phyloP scores from a whole-genome alignment of 1,140 invertebrate genomes.

The Penaeus indicus region DNA sequence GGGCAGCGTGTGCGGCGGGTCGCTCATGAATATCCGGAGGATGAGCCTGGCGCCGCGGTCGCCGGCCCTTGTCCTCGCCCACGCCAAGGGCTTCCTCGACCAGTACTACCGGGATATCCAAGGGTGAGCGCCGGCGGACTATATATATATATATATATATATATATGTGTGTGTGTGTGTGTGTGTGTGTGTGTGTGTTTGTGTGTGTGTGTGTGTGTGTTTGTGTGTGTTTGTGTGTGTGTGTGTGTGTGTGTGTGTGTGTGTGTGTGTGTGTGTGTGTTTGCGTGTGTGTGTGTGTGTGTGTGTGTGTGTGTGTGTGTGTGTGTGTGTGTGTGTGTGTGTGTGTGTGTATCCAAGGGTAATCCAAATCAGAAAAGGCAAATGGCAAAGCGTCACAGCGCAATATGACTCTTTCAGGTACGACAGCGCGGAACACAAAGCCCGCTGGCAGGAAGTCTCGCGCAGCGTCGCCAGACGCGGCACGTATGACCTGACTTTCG shows the following conservation, averaged over 20 bases:
- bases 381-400: not conserved
- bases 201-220: too few species aligned
- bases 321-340: too few species aligned
- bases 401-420: conserved; percentile 62
- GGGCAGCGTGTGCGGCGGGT: conserved; percentile 10
- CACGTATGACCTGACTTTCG: conserved; percentile 92
- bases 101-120: conserved; percentile 89
- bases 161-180: too few species aligned
- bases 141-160: conserved; percentile 20
- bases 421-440: conserved; percentile 67
- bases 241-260: too few species aligned
- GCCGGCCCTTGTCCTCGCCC: conserved; percentile 77
- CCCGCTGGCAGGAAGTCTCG: conserved; percentile 76
- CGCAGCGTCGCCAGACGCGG: conserved; percentile 74
- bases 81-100: conserved; percentile 87
- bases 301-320: too few species aligned
- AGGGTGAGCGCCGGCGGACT: conserved; percentile 76
- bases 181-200: too few species aligned
- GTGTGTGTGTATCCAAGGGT: too few species aligned
- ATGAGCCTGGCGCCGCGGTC: conserved; percentile 71
- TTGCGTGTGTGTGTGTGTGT: too few species aligned
- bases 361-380: not conserved
- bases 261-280: too few species aligned
- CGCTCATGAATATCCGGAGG: conserved; percentile 22
- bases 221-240: too few species aligned